phyloP scores from a whole-genome alignment of 2,888 invertebrate genomes.

The Drosophila suboccidentalis region DNA sequence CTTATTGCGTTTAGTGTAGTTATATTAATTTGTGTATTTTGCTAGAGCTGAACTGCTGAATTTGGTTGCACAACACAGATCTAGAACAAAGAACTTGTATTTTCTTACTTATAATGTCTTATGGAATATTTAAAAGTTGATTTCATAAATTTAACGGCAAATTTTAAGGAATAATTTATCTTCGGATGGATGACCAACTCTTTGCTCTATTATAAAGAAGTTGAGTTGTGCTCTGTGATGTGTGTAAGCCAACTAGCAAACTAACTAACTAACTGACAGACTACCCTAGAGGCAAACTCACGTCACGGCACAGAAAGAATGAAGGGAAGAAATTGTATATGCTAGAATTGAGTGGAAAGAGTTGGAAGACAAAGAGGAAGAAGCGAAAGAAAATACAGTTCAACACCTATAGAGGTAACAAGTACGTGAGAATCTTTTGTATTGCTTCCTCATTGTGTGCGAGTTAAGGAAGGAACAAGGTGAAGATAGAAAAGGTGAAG shows the following conservation, averaged over 20 bases:
- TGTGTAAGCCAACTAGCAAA: constrained; percentile 33
- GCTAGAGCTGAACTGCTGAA: too few species aligned
- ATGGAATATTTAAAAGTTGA: too few species aligned
- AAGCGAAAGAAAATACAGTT: constrained; percentile 50
- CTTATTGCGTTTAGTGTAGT: background rate
- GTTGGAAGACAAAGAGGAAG: constrained; percentile 19
- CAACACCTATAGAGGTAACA: constrained; percentile 72
- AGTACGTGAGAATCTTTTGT: constrained; percentile 82
- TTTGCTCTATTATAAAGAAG: constrained; percentile 13
- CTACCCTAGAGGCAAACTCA: constrained; percentile 31
- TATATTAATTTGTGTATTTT: too few species aligned
- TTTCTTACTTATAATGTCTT: background rate
- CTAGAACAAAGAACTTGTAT: background rate
- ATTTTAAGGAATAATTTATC: background rate
- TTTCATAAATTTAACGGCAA: background rate
- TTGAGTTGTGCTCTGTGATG: constrained; percentile 14
- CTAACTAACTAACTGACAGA: constrained; percentile 33
- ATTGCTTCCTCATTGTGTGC: constrained; percentile 75
- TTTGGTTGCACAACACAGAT: too few species aligned
- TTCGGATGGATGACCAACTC: constrained; percentile 16
- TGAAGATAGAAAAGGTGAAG: too few species aligned
- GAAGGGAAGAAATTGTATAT: constrained; percentile 47
- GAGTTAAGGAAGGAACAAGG: constrained; percentile 46
- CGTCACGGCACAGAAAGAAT: constrained; percentile 40
- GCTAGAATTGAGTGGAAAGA: constrained; percentile 32